These are phyloP conservation scores for Drosophila neocordata DNA, from an alignment of 1,140 invertebrate species.

Conservation along the genomic window DNA sequence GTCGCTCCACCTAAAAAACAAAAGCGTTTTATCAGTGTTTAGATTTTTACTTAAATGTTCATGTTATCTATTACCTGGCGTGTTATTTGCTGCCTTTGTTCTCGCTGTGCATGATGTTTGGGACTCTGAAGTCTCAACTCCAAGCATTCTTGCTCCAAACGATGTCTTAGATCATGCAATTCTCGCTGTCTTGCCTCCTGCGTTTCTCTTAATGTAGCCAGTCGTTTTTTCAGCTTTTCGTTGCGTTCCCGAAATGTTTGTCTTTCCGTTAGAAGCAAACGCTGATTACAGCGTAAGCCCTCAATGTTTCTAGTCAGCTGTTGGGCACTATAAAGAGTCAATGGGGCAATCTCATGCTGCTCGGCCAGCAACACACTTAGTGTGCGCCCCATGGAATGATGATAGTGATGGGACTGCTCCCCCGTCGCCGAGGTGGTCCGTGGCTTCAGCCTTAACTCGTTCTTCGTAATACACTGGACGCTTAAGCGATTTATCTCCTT, in stretches of 20 bases:
- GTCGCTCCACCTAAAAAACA: constrained; percentile 51
- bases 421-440: constrained; percentile 55
- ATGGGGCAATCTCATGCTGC: constrained; percentile 67
- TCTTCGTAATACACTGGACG: constrained; percentile 68
- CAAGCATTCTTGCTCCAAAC: constrained; percentile 51
- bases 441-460: constrained; percentile 63
- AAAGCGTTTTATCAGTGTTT: neutral
- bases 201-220: constrained; percentile 44
- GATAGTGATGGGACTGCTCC: constrained; percentile 44
- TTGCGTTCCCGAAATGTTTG: constrained; percentile 84
- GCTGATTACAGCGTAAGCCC: constrained; percentile 84
- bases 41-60: neutral
- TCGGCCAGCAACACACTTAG: constrained; percentile 70
- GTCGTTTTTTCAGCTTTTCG: constrained; percentile 49
- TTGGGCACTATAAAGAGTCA: constrained; percentile 83
- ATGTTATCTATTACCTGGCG: constrained; percentile 41
- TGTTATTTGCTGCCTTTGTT: constrained; percentile 49
- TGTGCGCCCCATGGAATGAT: constrained; percentile 79
- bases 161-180: constrained; percentile 33
- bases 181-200: constrained; percentile 37
- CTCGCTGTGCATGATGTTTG: constrained; percentile 34
- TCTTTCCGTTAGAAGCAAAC: constrained; percentile 85
- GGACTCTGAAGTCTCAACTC: constrained; percentile 38
- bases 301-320: constrained; percentile 85
- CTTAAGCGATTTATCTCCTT: constrained; percentile 69